These are phyloP conservation scores for Ophioninae sp. DNA, from an alignment of 2,888 invertebrate species.

Conservation along the genomic window DNA sequence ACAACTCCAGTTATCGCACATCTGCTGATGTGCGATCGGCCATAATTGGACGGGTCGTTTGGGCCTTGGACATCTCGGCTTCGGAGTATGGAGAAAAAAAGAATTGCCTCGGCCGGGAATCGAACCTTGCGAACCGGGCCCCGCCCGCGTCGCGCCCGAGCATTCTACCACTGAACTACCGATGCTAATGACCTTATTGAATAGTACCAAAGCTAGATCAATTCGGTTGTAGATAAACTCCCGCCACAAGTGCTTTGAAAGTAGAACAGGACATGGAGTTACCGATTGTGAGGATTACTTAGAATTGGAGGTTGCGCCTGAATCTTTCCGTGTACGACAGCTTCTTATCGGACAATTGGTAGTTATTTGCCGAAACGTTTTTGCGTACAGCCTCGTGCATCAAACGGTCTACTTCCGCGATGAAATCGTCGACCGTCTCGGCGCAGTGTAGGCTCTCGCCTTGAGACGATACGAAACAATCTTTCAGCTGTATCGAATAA, in stretches of 20 bases:
- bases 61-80: neutral
- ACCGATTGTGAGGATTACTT: neutral
- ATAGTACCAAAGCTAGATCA: neutral
- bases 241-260: neutral
- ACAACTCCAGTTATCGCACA: no score
- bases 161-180: conserved; percentile 81
- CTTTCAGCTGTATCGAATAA: conserved; percentile 62
- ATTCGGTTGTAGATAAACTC: no score
- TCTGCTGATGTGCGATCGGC: no score
- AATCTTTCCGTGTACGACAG: conserved; percentile 67
- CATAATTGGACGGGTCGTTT: no score
- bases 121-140: conserved; percentile 71
- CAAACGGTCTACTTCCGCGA: conserved; percentile 69
- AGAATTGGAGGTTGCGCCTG: conserved; percentile 57
- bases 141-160: conserved; percentile 80
- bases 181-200: conserved; percentile 68
- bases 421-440: conserved; percentile 65
- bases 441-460: conserved; percentile 65
- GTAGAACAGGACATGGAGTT: neutral
- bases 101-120: conserved; percentile 58
- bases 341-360: conserved; percentile 51
- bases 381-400: conserved; percentile 61
- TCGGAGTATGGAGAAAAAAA: conserved; percentile 12
- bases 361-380: conserved; percentile 11
- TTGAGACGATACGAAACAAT: conserved; percentile 64